Base-by-base conservation (phyloP, 2,888 invertebrate genomes). In the Dolichopus griseipennis region DNA sequence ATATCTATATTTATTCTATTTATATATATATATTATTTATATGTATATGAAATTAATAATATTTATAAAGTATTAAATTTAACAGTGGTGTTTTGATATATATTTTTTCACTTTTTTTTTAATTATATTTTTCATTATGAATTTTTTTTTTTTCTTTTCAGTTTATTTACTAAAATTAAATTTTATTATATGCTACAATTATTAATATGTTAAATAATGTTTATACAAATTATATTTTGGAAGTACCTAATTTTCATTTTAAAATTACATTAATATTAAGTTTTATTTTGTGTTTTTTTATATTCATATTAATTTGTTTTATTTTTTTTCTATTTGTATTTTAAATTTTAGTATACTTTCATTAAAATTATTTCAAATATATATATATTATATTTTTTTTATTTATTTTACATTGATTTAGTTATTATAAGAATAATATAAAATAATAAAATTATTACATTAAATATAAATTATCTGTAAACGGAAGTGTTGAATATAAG, bases 81-180 rank as follows among this genome's bases (percentile, higher is more conserved):
- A 52, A 52, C 52, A 52, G 52, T 52, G 52, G 52, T 52, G 52
- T 52, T 52, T 52, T 52, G 52, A 52, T 52, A 52, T 52, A 52
- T 41, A 41, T 12, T 41, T 52, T 52, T 52, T 18, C 18, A 18
- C 1, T 52, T 52, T 52, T 52, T 52, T 18, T 52, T 18, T 18
- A 52, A 12, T 52, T 12, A 18, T 52, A 15, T 52, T 52, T 37
- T 27, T 37, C 8, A 37, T 8, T 37, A 37, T 52, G 9, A 41
- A 12, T 41, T 41, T 41, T 41, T 41, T 41, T 41, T 41, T 41
- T 41, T 52, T 18, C n/a, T 6, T 52, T 52, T 52, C 6, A 52
- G 41, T 18, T 52, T 52, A 52, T 52, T 6, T 52, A 52, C 52
- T 52, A 52, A 4, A 52, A 6, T 18, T 52, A 15, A 18, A 52